phyloP scores from a whole-genome alignment of 2,888 invertebrate genomes.

The Phengaris arion region DNA sequence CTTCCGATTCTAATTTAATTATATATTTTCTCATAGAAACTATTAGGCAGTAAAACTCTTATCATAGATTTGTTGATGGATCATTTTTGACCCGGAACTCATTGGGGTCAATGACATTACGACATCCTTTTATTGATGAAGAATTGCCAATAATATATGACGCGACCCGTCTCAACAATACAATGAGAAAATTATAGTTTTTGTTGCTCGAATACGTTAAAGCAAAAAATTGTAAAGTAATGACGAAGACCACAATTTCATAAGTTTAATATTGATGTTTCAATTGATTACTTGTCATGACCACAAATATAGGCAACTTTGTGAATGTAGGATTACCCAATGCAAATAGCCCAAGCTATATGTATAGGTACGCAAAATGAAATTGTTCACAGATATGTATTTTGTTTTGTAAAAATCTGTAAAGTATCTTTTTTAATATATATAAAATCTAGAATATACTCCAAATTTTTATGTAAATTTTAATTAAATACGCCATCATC shows the following conservation, averaged over 20 bases:
- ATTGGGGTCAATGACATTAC: conserved; percentile 13
- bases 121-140: conserved; percentile 21
- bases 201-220: conserved; percentile 1
- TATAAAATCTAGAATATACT: no score
- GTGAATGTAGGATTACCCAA: neutral
- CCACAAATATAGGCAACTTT: neutral
- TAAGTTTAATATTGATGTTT: neutral
- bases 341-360: neutral
- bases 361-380: no score
- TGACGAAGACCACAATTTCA: neutral
- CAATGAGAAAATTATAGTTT: conserved; percentile 24
- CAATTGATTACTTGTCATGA: conserved; percentile 6
- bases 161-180: conserved; percentile 19
- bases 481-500: neutral
- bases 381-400: no score
- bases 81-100: conserved; percentile 23
- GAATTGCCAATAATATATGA: conserved; percentile 24
- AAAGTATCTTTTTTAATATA: no score
- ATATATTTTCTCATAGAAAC: conserved; percentile 11
- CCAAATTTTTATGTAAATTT: neutral
- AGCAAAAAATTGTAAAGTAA: conserved; percentile 19
- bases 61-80: conserved; percentile 1
- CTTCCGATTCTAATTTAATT: conserved; percentile 15
- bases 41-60: neutral
- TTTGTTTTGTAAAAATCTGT: no score